Percentiles rank a stretch among this genome's conserved stretches.
These are phyloP conservation scores for Pterocles orientalis DNA, from an alignment of 2,113 vertebrate genomes.

Conservation along the genomic window DNA sequence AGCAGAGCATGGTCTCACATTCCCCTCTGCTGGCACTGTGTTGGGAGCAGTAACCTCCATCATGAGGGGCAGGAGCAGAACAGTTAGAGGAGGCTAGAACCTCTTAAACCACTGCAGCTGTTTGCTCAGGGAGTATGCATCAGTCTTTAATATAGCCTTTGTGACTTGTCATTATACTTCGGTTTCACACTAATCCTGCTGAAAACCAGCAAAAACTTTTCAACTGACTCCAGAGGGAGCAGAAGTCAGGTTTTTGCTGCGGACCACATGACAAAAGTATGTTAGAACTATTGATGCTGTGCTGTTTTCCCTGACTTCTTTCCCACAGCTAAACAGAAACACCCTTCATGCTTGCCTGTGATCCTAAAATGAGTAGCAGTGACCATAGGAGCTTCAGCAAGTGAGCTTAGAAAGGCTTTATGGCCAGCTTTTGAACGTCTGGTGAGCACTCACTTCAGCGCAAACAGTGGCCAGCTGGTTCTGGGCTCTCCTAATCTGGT, in stretches of 20 bases:
- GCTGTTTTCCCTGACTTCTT: not conserved
- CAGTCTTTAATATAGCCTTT: not conserved
- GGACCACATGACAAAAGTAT: not conserved
- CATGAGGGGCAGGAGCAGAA: not conserved
- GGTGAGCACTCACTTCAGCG: not conserved
- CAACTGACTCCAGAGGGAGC: not conserved
- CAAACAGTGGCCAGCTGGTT: constrained; percentile 18
- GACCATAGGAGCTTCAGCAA: not conserved
- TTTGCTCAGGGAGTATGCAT: not conserved
- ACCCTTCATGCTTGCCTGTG: not conserved
- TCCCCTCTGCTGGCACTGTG: not conserved
- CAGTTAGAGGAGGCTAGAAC: not conserved
- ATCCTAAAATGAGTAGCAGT: constrained; percentile 3
- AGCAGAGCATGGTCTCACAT: not conserved
- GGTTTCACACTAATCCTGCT: not conserved
- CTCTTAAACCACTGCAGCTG: not conserved
- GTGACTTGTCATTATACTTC: not conserved
- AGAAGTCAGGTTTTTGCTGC: not conserved
- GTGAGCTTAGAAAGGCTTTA: constrained; percentile 21
- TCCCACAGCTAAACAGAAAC: constrained; percentile 20
- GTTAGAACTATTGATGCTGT: not conserved
- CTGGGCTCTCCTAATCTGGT: constrained; percentile 22
- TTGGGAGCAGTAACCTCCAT: not conserved
- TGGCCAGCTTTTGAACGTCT: not conserved
- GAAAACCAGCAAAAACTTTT: constrained; percentile 4